phyloP scores from a whole-genome alignment of 2,888 invertebrate species.

The Dusona sp. region DNA sequence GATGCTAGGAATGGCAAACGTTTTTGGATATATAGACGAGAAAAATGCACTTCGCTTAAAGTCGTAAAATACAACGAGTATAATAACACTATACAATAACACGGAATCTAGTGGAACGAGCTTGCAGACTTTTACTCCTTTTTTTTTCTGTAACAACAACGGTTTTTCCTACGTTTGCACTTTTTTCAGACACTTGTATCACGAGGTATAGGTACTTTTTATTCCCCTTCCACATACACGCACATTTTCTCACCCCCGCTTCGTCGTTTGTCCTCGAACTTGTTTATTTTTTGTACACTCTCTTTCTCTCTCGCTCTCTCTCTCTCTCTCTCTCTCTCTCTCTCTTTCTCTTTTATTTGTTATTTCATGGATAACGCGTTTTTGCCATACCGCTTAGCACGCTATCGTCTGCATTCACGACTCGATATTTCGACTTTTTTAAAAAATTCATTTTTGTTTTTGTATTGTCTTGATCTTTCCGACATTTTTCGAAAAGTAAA shows the following conservation, averaged over 20 bases:
- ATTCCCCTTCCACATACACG: conserved; percentile 42
- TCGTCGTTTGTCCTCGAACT: conserved; percentile 7
- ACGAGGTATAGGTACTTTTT: conserved; percentile 72
- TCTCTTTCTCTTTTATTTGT: neutral
- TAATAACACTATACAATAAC: conserved; percentile 74
- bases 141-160: conserved; percentile 68
- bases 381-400: conserved; percentile 28
- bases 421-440: neutral
- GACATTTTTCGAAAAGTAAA: neutral
- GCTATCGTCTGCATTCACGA: neutral
- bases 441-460: neutral
- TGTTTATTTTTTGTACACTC: neutral
- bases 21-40: conserved; percentile 66
- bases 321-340: conserved; percentile 38
- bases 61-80: conserved; percentile 72
- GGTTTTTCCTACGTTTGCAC: conserved; percentile 54
- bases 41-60: conserved; percentile 67
- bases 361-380: conserved; percentile 50
- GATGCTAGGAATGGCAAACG: conserved; percentile 47
- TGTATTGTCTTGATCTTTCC: neutral
- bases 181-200: conserved; percentile 70
- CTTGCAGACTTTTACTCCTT: conserved; percentile 68
- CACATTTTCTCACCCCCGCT: conserved; percentile 68
- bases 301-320: conserved; percentile 34
- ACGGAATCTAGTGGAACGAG: conserved; percentile 72